Base-by-base conservation (phyloP, 1,140 invertebrate genomes). In the Nasonia giraulti region DNA sequence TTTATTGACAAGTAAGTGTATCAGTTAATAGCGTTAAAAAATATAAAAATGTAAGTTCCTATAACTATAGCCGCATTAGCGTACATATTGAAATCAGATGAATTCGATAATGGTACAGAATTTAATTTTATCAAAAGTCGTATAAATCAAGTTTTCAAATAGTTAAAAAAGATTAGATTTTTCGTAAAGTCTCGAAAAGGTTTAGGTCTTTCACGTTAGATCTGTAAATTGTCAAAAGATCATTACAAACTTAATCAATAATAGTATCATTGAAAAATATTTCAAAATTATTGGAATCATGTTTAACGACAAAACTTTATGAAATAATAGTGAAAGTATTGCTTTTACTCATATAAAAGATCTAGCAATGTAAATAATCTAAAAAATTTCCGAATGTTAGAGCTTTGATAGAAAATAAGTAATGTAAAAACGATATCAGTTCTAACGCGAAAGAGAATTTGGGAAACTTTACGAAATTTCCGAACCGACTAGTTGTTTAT, bases 391-490 rank as follows among this genome's bases (percentile, higher is more conserved):
- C 7, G n/a, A 40, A 40, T 20, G 3, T 62, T 7, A 20, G 20
- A 62, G 6, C 17, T 62, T 7, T n/a, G 14, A 3, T 20, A 3
- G 17, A 6, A 62, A 62, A 62, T n/a, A 20, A n/a, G 6, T 7
- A 62, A 62, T n/a, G 17, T 7, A 62, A 20, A 62, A 62, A 62
- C 20, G 6, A 20, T 73, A 31, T 1, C 37, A 74, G 17, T 77
- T 82, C 68, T 76, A 77, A 44, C 2, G 40, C 55, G 17, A 62
- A 33, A 78, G n/a, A 76, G 23, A 23, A 84, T 55, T 23, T 0
- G 37, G 77, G 40, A 83, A 33, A 83, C 40, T 20, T 84, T 73
- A 84, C 11, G 31, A 73, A 77, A 4, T 27, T 40, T n/a, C 2
- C 66, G 31, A 37, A 82, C 44, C n/a, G 12, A 8, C 73, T 40